Conservation (phyloP, 2,888 invertebrate genomes). For the Dryococelus australis region DNA sequence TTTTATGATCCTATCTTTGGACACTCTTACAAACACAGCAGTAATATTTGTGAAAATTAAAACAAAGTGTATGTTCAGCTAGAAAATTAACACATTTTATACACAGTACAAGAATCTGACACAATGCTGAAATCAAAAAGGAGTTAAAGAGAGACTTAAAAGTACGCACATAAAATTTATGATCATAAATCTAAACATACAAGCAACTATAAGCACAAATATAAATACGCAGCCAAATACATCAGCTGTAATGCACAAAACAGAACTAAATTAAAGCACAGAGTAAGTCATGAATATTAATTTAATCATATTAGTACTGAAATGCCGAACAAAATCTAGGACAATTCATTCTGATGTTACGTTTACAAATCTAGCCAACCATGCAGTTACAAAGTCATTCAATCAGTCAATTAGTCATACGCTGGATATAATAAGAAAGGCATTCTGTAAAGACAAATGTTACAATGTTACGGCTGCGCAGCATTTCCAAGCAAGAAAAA, state of each 20-base stretch:
- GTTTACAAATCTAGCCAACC: not conserved
- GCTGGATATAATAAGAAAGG: not conserved
- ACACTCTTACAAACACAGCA: not conserved
- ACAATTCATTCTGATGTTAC: not conserved
- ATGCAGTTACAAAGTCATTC: not conserved
- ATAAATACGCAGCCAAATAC: not conserved
- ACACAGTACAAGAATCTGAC: not conserved
- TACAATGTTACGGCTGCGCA: not conserved
- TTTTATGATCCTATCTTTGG: not conserved
- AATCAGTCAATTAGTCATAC: not conserved
- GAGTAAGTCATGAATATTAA: not conserved
- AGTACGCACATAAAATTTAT: not conserved
- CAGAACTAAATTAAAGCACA: not conserved
- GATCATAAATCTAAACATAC: not conserved
- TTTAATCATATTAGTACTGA: not conserved
- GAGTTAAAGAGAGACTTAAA: not conserved
- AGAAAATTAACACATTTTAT: not conserved
- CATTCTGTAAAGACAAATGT: not conserved
- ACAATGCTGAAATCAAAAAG: not conserved
- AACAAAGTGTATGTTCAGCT: not conserved
- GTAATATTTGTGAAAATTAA: not conserved
- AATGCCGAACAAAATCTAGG: not conserved
- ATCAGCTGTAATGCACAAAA: not conserved
- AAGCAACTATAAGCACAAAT: not conserved
- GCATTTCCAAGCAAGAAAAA: not conserved